These are phyloP conservation scores for Cephalophus harveyi DNA, from an alignment of 2,113 vertebrate genomes.

Conservation along the genomic window DNA sequence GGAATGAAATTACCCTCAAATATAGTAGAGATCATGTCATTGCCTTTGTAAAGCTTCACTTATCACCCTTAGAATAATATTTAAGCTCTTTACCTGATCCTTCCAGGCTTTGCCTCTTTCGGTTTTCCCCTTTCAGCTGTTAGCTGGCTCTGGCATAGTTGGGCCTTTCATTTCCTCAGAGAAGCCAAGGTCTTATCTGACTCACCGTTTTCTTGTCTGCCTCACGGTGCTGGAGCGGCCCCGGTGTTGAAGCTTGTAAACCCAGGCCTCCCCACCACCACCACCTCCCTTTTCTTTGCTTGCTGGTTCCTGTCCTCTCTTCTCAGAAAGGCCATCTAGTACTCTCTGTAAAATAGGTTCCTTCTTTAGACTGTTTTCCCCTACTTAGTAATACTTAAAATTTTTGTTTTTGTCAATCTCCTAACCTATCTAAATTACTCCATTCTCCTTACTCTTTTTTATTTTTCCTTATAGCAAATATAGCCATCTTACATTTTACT, in stretches of 20 bases:
- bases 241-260: background rate
- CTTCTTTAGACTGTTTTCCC: background rate
- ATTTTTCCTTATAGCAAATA: background rate
- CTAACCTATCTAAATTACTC: background rate
- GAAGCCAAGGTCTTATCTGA: background rate
- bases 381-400: background rate
- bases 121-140: background rate
- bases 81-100: background rate
- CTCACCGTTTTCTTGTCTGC: background rate
- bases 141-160: background rate
- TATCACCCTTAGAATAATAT: background rate
- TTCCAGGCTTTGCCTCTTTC: background rate
- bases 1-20: background rate
- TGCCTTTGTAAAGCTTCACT: background rate
- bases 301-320: background rate
- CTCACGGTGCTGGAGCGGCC: background rate
- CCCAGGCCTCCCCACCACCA: background rate
- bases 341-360: background rate
- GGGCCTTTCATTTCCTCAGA: background rate
- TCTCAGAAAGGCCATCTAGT: background rate
- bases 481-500: background rate
- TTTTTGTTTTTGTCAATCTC: background rate
- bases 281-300: background rate
- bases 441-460: background rate
- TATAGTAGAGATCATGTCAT: background rate